Evolutionary conservation across 30 jellyfish, hydroid and myxozoan species (phyloP).

Genomic region (Chrysaora quinquecirrha): DNA sequence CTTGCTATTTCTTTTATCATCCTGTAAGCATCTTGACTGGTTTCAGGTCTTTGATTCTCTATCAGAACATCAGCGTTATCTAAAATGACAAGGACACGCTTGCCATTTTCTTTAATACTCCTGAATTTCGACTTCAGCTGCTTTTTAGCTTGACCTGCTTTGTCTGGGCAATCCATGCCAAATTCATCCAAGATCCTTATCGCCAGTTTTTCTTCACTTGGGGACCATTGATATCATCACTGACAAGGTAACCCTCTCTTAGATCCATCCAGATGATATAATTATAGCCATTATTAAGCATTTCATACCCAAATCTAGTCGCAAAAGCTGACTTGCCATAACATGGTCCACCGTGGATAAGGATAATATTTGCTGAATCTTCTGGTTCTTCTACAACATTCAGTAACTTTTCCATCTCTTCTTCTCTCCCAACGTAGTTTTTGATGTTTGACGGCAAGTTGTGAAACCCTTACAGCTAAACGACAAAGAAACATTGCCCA

Average conservation of each 20-base stretch:
- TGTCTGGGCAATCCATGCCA: background rate
- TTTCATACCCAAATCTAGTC: conserved; percentile 7
- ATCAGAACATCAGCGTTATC: conserved; percentile 3
- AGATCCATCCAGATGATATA: conserved; percentile 10
- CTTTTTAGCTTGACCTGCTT: background rate
- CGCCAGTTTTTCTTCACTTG: background rate
- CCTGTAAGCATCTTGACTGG: background rate
- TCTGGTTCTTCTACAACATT: background rate
- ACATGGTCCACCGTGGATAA: conserved; percentile 14
- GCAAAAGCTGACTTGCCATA: conserved; percentile 21
- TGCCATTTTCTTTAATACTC: background rate
- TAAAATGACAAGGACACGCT: background rate
- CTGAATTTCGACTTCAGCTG: background rate
- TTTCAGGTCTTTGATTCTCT: background rate
- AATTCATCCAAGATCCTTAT: background rate
- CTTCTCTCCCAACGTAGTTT: conserved; percentile 17
- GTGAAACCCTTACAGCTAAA: background rate
- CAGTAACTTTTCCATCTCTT: conserved; percentile 4
- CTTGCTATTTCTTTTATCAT: background rate
- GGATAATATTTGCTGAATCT: background rate
- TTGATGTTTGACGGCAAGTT: background rate
- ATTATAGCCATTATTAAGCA: background rate
- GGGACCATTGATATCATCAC: background rate
- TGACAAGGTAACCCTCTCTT: background rate
- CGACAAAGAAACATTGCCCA: too few species aligned